Evolutionary conservation across 2,888 invertebrate species (phyloP).

Genomic region (Hemistola chrysoprasaria): DNA sequence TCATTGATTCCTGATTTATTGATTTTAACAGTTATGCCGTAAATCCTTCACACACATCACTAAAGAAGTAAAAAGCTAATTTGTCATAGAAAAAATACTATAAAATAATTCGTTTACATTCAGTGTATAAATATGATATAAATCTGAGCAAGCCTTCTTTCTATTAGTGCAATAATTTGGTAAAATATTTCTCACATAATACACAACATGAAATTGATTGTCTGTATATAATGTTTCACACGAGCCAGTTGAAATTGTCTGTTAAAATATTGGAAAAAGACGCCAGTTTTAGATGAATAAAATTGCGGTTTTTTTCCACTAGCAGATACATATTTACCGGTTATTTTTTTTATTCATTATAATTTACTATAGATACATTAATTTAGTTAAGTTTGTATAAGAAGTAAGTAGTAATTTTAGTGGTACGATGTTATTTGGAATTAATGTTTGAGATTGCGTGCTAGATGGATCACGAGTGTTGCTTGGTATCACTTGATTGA

Average conservation of each 20-base stretch:
- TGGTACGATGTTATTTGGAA: constrained; percentile 61
- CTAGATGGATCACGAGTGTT: constrained; percentile 53
- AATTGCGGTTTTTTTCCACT: constrained; percentile 17
- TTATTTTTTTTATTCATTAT: constrained; percentile 30
- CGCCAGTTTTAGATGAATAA: not conserved
- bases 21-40: not conserved
- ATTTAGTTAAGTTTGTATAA: constrained; percentile 64
- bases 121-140: too few species aligned
- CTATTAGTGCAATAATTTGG: constrained; percentile 39
- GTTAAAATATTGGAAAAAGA: constrained; percentile 21
- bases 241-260: constrained; percentile 45
- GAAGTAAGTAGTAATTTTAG: constrained; percentile 62
- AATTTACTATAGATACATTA: constrained; percentile 50
- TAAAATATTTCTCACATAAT: constrained; percentile 28
- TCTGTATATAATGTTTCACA: constrained; percentile 74
- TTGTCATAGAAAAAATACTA: too few species aligned
- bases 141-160: constrained; percentile 19
- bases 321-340: constrained; percentile 10
- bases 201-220: constrained; percentile 46
- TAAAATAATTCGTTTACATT: too few species aligned
- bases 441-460: constrained; percentile 63
- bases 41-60: not conserved
- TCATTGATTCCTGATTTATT: constrained; percentile 1
- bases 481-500: constrained; percentile 62
- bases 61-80: constrained; percentile 4